Base-by-base conservation (phyloP, 1,140 invertebrate genomes). In the Lepidurus packardi region DNA sequence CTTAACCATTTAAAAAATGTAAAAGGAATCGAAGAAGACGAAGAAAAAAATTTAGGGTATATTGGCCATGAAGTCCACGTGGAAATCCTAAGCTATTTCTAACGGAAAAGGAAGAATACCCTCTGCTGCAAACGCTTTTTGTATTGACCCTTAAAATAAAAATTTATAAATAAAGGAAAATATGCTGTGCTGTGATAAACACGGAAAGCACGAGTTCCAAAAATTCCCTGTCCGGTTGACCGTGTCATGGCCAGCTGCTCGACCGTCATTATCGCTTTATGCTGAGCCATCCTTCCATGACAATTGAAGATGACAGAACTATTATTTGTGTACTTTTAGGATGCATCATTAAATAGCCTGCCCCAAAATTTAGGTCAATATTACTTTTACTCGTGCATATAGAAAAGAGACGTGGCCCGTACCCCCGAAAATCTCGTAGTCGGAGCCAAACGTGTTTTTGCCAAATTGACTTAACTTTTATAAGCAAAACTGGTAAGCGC, bases 181-280 rank as follows among this genome's bases (percentile, higher is more conserved):
- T 1, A 65, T n/a, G 13, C 7, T 16, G 8, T 65, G 16, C 7
- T 16, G 9, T n/a, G 21, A 21, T 65, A 16, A 65, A 9, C 53
- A 65, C n/a, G 21, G 53, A 65, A 65, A 65, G 53, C 53, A 65
- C 53, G 53, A 65, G 53, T 16, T 34, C 34, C 34, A 34, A 34
- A 2, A 34, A 34, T 34, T 34, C 34, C 34, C 34, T 34, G 34
- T 34, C 13, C 13, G 53, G n/a, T 9, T 65, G 53, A 21, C 8
- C 53, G n/a, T 65, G 53, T 3, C 53, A n/a, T n/a, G 8, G 16
- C 53, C 21, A 65, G 16, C 53, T 65, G 53, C 53, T 65, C 21
- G 53, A 65, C 53, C 53, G 21, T 65, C 53, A 16, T 65, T 65
- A 65, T 65, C 53, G 53, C 13, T 65, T 65, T 65, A 65, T 65